Base-by-base conservation (phyloP, 1,140 invertebrate species). In the Colletes gigas region DNA sequence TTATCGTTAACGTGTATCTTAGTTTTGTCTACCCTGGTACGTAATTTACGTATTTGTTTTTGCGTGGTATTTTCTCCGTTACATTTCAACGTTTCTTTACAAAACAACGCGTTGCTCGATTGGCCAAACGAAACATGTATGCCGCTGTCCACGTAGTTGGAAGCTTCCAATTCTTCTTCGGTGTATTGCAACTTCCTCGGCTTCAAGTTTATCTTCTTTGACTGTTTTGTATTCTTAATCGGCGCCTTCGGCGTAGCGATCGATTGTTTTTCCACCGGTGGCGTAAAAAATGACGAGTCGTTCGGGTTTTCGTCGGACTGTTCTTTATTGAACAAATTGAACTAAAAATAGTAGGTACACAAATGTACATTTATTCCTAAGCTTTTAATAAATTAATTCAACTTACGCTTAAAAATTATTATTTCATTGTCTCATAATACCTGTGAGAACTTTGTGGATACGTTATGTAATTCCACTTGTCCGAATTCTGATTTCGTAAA, bases 101-200 rank as follows among this genome's bases (percentile, higher is more conserved):
- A 12, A n/a, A 39, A 47, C 19, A 39, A 39, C 17, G 15, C 9
- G 15, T 69, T 8, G 19, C 41, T 62, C 15, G 55, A 73, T 9
- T 65, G 39, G 14, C 41, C 12, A 14, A 10, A 19, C 12, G n/a
- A 10, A 12, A 55, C 30, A 8, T 54, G 6, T 67, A 59, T 52
- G 50, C 62, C 52, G 21, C 62, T 80, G 3, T 66, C 52, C 1
- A 12, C 14, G 39, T 0, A 7, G 41, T 3, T 47, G 5, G 14
- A 15, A 7, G 1, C 54, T 4, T 84, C 59, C 12, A 55, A 50
- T 9, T 90, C 88, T 41, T 82, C 70, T 5, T 88, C 83, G 3
- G 77, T 52, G 67, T 86, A 90, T 0, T 69, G 55, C 57, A 90
- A 85, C 54, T 87, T 90, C 78, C 89, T 90, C 8, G 89, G 89